These are phyloP conservation scores for Eupeodes latifasciatus DNA, from an alignment of 2,888 invertebrate species.

Conservation along the genomic window DNA sequence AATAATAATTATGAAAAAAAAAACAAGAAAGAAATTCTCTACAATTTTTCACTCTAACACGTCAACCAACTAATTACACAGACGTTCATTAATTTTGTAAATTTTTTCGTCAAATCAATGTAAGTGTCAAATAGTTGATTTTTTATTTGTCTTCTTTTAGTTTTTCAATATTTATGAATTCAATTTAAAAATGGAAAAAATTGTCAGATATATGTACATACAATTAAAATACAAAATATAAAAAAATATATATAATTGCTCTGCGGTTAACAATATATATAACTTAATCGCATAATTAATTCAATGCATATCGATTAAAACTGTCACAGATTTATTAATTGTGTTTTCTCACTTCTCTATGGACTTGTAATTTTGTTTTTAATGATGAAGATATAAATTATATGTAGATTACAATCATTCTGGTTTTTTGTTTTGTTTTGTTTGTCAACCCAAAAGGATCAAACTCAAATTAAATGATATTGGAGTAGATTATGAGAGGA, in stretches of 20 bases:
- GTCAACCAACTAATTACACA: conserved; percentile 53
- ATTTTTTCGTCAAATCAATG: conserved; percentile 55
- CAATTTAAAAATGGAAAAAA: background rate
- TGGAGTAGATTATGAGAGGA: background rate
- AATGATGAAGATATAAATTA: conserved; percentile 7
- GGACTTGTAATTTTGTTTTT: background rate
- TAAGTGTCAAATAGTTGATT: conserved; percentile 42
- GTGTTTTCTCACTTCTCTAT: conserved; percentile 20
- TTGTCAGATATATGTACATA: background rate
- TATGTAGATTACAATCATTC: background rate
- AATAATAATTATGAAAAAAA: background rate
- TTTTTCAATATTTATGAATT: background rate
- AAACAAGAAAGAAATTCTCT: background rate
- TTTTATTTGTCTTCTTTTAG: background rate
- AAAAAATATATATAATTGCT: background rate
- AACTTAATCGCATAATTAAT: conserved; percentile 48
- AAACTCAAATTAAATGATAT: background rate
- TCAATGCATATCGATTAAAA: conserved; percentile 48
- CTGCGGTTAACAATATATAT: conserved; percentile 8
- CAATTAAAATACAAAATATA: background rate
- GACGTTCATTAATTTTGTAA: conserved; percentile 36
- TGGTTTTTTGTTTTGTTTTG: too few species aligned
- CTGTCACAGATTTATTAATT: conserved; percentile 61
- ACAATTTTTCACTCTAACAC: conserved; percentile 30
- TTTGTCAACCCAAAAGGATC: background rate